These are phyloP conservation scores for Holcopasites calliopsidis DNA, from an alignment of 1,140 invertebrate genomes.

Conservation along the genomic window DNA sequence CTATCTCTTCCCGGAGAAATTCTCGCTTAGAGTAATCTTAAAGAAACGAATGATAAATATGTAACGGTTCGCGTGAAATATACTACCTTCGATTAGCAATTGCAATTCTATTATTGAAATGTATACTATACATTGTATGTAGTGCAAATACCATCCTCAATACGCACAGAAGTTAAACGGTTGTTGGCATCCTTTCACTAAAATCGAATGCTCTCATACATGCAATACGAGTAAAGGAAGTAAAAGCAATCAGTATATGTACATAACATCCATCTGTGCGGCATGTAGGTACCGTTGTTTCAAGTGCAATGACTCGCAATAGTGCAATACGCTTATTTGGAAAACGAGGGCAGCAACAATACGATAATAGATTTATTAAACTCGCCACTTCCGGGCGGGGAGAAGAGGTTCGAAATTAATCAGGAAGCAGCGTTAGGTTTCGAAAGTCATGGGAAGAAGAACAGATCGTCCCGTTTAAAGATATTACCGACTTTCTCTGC, in stretches of 20 bases:
- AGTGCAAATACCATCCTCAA: neutral
- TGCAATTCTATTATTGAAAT: neutral
- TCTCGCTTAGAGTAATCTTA: too few relatives aligned
- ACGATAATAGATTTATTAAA: neutral
- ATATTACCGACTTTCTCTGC: conserved; percentile 41
- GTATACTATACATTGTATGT: too few relatives aligned
- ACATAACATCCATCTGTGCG: too few relatives aligned
- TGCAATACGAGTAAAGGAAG: conserved; percentile 28
- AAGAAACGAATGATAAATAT: neutral
- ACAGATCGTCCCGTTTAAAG: conserved; percentile 29
- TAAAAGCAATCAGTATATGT: conserved; percentile 45
- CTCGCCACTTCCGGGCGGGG: neutral
- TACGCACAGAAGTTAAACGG: neutral
- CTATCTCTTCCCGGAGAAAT: neutral
- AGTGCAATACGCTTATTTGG: too few relatives aligned
- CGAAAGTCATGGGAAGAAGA: conserved; percentile 37
- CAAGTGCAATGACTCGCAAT: too few relatives aligned
- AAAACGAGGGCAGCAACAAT: too few relatives aligned
- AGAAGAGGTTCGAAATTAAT: conserved; percentile 20
- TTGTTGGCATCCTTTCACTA: conserved; percentile 43
- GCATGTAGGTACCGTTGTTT: too few relatives aligned
- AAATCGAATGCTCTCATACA: conserved; percentile 34
- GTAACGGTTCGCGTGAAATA: too few relatives aligned
- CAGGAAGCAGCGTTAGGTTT: conserved; percentile 16
- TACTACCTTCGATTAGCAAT: too few relatives aligned